Conservation (phyloP, 2,113 vertebrate species). For the Eretmochelys imbricata region DNA sequence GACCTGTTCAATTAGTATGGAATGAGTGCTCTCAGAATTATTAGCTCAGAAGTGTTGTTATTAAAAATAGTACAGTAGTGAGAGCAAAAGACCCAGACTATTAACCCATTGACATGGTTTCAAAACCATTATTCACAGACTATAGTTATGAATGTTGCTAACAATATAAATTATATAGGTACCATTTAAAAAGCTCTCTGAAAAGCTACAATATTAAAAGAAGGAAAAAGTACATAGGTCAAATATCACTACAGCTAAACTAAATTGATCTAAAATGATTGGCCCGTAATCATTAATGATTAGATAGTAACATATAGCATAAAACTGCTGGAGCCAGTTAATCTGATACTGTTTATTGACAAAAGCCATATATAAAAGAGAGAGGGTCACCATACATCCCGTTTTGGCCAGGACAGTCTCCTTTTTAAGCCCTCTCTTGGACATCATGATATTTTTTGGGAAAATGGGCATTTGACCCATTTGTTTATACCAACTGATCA, state of each 20-base stretch:
- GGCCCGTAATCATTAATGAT: neutral
- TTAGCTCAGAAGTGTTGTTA: constrained; percentile 16
- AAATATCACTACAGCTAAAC: neutral
- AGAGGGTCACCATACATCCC: too few relatives aligned
- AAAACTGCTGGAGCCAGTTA: neutral
- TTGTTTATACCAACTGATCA: too few relatives aligned
- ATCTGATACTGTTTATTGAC: neutral
- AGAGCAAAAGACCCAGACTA: neutral
- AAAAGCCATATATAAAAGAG: too few relatives aligned
- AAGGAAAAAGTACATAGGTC: constrained; percentile 1
- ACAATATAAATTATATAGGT: constrained; percentile 1
- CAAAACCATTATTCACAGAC: neutral
- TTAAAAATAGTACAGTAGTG: neutral
- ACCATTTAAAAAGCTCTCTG: constrained; percentile 12
- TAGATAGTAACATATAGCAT: neutral
- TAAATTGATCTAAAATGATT: neutral
- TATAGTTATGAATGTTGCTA: neutral
- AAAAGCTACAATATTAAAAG: neutral
- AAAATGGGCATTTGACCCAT: too few relatives aligned
- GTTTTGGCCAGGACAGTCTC: too few relatives aligned
- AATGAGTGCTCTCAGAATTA: neutral
- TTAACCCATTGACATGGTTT: neutral
- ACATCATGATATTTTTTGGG: too few relatives aligned
- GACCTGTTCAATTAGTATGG: neutral
- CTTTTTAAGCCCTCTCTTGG: too few relatives aligned